Conservation (phyloP, 2,113 vertebrate genomes). For the Shinisaurus crocodilurus region DNA sequence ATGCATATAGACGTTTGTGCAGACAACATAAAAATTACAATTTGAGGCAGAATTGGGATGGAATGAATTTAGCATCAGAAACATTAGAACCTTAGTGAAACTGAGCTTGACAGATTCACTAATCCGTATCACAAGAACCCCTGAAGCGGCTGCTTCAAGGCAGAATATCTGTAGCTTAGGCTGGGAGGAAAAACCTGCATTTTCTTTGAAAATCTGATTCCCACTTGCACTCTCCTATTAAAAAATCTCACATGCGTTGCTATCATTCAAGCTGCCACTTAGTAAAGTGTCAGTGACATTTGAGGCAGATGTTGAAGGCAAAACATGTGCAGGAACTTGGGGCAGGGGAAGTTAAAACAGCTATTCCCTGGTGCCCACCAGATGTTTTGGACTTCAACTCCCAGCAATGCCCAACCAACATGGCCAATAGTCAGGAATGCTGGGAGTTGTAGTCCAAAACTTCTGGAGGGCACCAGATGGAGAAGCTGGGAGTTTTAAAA, state of each 20-base stretch:
- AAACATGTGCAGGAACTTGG: neutral
- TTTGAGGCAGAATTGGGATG: no score
- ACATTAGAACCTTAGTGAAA: no score
- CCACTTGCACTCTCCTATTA: no score
- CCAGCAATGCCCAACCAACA: no score
- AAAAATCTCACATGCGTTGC: neutral
- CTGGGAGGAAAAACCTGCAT: neutral
- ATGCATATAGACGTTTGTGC: no score
- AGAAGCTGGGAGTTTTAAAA: neutral
- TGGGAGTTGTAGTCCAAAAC: no score
- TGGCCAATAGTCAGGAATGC: no score
- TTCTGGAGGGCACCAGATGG: no score
- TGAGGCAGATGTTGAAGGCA: neutral
- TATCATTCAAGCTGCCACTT: neutral
- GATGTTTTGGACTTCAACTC: no score
- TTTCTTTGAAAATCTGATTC: neutral
- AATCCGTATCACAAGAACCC: neutral
- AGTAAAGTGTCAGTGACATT: neutral
- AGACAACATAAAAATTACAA: no score
- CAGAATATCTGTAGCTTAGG: neutral
- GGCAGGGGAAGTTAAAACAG: neutral
- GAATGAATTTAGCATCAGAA: no score
- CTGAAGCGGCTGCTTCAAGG: neutral
- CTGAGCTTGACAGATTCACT: neutral
- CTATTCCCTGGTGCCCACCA: no score